A percentile compares a stretch with the other conserved stretches of the same genome.
Evolutionary conservation across 1,140 invertebrate species (phyloP).

Genomic region (Micrasema minimum): DNA sequence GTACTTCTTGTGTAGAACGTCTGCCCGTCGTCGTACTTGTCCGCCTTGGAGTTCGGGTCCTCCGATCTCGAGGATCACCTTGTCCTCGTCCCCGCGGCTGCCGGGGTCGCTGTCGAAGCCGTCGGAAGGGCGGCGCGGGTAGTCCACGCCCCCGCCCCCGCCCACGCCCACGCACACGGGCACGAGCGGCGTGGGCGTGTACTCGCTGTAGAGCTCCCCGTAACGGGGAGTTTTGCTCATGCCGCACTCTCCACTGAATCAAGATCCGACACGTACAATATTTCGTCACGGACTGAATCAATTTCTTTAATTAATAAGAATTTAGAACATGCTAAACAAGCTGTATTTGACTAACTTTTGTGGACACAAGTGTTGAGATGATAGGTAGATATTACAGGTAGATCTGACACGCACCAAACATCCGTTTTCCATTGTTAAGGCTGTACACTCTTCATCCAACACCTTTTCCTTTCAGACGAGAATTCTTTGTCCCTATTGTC

Average conservation of each 20-base stretch:
- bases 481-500: slow-evolving; percentile 8
- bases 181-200: slow-evolving; percentile 36
- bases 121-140: slow-evolving; percentile 47
- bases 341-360: slow-evolving; percentile 47
- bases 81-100: slow-evolving; percentile 47
- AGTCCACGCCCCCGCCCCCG: slow-evolving; percentile 44
- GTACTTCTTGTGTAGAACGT: slow-evolving; percentile 67
- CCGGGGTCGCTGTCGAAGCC: slow-evolving; percentile 40
- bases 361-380: slow-evolving; percentile 52
- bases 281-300: slow-evolving; percentile 49
- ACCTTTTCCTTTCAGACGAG: not conserved
- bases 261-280: slow-evolving; percentile 39
- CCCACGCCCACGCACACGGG: slow-evolving; percentile 43
- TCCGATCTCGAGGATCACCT: slow-evolving; percentile 64
- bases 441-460: not conserved
- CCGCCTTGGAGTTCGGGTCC: slow-evolving; percentile 61
- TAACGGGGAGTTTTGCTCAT: slow-evolving; percentile 47
- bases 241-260: too few relatives aligned
- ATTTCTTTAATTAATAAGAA: slow-evolving; percentile 44
- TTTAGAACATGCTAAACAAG: slow-evolving; percentile 33
- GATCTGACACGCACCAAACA: slow-evolving; percentile 49
- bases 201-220: slow-evolving; percentile 43
- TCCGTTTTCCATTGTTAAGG: slow-evolving; percentile 44
- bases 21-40: slow-evolving; percentile 56
- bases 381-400: slow-evolving; percentile 37